Evolutionary conservation across 2,797 vertebrate genomes (phyloP).

Genomic region (Phalanger gymnotis): DNA sequence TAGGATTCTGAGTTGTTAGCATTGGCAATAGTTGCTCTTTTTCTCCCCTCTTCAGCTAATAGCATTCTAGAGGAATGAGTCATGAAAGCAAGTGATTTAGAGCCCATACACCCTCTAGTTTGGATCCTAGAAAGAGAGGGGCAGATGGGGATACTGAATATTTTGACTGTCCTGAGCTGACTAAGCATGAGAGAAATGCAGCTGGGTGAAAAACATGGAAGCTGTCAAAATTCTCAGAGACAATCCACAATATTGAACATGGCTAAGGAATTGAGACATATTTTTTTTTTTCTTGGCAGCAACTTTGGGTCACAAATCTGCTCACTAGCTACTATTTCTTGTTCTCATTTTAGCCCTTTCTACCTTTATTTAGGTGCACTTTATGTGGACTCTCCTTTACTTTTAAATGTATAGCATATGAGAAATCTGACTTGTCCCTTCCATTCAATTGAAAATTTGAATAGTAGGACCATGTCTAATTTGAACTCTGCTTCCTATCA

Average conservation of each 20-base stretch:
- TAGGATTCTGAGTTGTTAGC: background rate
- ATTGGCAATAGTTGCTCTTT: background rate
- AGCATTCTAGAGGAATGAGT: background rate
- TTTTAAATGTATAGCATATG: background rate
- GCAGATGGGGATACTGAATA: background rate
- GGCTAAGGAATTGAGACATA: background rate
- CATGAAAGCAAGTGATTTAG: background rate
- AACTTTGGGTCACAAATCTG: background rate
- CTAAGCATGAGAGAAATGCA: background rate
- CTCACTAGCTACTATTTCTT: background rate
- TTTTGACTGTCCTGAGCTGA: background rate
- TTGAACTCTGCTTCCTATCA: background rate
- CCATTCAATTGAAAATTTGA: background rate
- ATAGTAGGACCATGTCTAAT: background rate
- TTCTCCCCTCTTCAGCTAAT: background rate
- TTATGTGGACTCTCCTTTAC: background rate
- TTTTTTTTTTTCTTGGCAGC: background rate
- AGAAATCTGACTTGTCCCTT: background rate
- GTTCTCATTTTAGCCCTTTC: background rate
- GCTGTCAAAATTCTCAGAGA: background rate
- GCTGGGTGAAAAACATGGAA: background rate
- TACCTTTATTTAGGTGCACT: background rate
- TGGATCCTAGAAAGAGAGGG: background rate
- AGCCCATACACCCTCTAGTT: background rate
- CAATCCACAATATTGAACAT: background rate